Evolutionary conservation across 2,113 vertebrate genomes (phyloP).

Genomic region (Callorhinus ursinus): DNA sequence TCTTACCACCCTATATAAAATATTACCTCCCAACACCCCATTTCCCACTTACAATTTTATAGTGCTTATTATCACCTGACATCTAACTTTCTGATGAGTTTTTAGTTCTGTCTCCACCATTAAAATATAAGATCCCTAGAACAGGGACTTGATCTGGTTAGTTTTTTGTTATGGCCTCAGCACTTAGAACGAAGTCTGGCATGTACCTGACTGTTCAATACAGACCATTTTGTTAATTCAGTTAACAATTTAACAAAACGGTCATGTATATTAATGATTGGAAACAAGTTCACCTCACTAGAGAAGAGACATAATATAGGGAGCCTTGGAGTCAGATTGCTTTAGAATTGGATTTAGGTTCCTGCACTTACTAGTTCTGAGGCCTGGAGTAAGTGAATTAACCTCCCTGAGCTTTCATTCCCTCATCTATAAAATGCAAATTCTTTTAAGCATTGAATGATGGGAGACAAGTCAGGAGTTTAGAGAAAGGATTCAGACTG

Average conservation of each 20-base stretch:
- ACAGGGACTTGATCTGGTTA: neutral
- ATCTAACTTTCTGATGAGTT: neutral
- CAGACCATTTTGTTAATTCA: neutral
- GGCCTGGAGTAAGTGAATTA: neutral
- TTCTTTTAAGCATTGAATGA: neutral
- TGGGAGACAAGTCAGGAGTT: neutral
- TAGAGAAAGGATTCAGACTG: neutral
- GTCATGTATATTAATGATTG: neutral
- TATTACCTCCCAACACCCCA: no score
- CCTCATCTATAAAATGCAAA: neutral
- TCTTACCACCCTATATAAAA: neutral
- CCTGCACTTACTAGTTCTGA: neutral
- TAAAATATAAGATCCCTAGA: neutral
- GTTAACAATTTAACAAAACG: neutral
- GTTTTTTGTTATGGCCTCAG: neutral
- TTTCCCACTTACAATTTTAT: neutral
- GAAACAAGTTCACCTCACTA: neutral
- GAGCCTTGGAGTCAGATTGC: neutral
- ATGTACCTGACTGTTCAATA: neutral
- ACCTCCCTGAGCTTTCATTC: neutral
- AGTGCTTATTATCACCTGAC: neutral
- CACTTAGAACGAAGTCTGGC: neutral
- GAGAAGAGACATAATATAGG: neutral
- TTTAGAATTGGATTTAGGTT: neutral
- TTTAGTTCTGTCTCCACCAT: neutral